Conservation (phyloP, 2,888 invertebrate species). For the Pyralis farinalis region DNA sequence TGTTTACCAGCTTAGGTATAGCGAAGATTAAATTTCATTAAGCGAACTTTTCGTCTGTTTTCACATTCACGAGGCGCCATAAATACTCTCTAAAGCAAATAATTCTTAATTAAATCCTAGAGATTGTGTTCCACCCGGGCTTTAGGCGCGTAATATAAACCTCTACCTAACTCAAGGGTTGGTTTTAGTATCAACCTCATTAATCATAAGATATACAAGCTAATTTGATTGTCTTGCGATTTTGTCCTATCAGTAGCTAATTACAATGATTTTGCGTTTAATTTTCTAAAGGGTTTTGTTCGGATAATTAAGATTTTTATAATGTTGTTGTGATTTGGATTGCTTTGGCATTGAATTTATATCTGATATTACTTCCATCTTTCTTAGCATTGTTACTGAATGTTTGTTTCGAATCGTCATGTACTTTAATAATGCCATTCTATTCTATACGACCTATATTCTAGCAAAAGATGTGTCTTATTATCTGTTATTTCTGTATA, state of each 20-base stretch:
- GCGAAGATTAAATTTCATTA: slow-evolving; percentile 27
- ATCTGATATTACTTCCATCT: too few species aligned
- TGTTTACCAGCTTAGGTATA: slow-evolving; percentile 8
- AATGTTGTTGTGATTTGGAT: too few species aligned
- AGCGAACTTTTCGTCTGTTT: slow-evolving; percentile 25
- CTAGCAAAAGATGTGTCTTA: too few species aligned
- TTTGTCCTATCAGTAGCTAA: neutral
- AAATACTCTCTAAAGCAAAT: slow-evolving; percentile 27
- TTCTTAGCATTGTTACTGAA: too few species aligned
- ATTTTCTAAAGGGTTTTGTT: neutral
- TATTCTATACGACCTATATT: too few species aligned
- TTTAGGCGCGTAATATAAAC: slow-evolving; percentile 11
- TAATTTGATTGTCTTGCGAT: neutral
- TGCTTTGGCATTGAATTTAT: too few species aligned
- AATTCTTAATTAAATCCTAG: slow-evolving; percentile 34
- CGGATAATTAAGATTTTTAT: too few species aligned
- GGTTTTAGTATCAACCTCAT: neutral
- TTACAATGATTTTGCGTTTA: neutral
- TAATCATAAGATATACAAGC: neutral
- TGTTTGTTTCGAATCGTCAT: too few species aligned
- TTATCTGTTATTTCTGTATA: too few species aligned
- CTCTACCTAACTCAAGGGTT: slow-evolving; percentile 6
- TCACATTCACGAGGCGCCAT: slow-evolving; percentile 18
- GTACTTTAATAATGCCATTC: too few species aligned
- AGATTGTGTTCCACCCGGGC: slow-evolving; percentile 13